Evolutionary conservation across 2,113 vertebrate species (phyloP), one percentile per base, ranked within the genome.

Genomic region (Limnothrissa miodon): DNA sequence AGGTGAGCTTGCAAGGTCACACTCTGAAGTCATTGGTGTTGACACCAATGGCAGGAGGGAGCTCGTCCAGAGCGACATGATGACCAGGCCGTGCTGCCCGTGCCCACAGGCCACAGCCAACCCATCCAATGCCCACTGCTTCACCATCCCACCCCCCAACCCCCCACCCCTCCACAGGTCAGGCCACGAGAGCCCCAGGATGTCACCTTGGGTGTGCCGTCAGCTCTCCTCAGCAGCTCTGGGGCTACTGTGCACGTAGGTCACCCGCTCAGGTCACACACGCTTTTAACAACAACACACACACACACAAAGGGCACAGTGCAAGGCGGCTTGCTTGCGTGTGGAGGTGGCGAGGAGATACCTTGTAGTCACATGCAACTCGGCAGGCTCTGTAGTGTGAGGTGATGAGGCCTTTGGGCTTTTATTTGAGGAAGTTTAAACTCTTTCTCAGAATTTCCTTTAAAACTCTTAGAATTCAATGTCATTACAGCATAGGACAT

Each of bases 1-100:
- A 95, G 94, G 94, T 95, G 94, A 95, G 93, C 88, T 91, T 87
- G 86, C 93, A 94, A 95, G 94, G 94, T 89, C 94, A 89, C 82
- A 5, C 1, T 62, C 84, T 95, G 92, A 93, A 91, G 91, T 94
- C 91, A 93, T 92, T 87, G 81, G 88, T 90, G 92, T 91, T 94
- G 94, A 93, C 94, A 94, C 87, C 70, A 78, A 86, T 85, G 91
- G 91, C 87, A 89, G 90, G 87, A 88, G 89, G 90, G 66, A 74
- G 13, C 89, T 42, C 83, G 87, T 90, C 56, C 81, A 83, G 88
- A 91, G 86, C 84, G 90, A 90, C 88, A 87, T 86, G 36, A 0
- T 33, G 81, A 86, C 82, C 87, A 85, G 85, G 85, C 86, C 80
- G 85, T n/a, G n/a, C 59, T 25, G 25, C 25, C 84, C 83, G 86